Percentiles rank a stretch among this genome's conserved stretches.
These are phyloP conservation scores for Lanistes nyassanus DNA, from an alignment of 1,140 invertebrate genomes.

Conservation along the genomic window DNA sequence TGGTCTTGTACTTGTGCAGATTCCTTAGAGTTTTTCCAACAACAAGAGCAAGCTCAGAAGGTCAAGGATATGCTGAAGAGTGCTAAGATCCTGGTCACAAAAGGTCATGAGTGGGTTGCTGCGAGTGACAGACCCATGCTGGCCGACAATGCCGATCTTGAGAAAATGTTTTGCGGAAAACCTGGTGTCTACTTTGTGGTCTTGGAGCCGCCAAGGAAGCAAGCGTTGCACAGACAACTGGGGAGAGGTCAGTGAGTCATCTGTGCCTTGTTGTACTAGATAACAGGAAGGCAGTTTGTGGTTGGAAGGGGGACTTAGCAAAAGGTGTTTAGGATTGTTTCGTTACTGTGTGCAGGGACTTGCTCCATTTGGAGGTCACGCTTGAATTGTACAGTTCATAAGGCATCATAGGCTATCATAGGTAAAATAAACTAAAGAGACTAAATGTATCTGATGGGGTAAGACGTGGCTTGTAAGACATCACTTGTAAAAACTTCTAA, in stretches of 20 bases:
- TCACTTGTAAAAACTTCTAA: no score
- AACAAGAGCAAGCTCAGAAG: slow-evolving; percentile 26
- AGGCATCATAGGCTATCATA: no score
- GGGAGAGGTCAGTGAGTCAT: slow-evolving; percentile 7
- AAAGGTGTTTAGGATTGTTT: neutral
- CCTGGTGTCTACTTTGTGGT: slow-evolving; percentile 52
- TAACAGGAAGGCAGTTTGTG: neutral
- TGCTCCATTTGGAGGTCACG: no score
- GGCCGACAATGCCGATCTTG: slow-evolving; percentile 52
- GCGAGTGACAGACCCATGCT: slow-evolving; percentile 53
- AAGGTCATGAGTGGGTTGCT: slow-evolving; percentile 47
- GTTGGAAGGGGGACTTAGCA: neutral
- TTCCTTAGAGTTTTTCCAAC: slow-evolving; percentile 21
- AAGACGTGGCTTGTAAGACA: no score
- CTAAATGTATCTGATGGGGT: neutral
- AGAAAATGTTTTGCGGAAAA: slow-evolving; percentile 57
- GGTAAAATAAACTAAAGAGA: neutral
- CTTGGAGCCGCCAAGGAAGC: slow-evolving; percentile 23
- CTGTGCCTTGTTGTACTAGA: neutral
- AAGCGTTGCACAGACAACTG: neutral
- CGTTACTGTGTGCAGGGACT: no score
- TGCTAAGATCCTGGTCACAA: slow-evolving; percentile 52
- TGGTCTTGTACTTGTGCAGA: no score
- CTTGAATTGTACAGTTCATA: no score
- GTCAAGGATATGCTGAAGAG: slow-evolving; percentile 32